phyloP scores from a whole-genome alignment of 2,888 invertebrate species.

The Eupithecia abbreviata region DNA sequence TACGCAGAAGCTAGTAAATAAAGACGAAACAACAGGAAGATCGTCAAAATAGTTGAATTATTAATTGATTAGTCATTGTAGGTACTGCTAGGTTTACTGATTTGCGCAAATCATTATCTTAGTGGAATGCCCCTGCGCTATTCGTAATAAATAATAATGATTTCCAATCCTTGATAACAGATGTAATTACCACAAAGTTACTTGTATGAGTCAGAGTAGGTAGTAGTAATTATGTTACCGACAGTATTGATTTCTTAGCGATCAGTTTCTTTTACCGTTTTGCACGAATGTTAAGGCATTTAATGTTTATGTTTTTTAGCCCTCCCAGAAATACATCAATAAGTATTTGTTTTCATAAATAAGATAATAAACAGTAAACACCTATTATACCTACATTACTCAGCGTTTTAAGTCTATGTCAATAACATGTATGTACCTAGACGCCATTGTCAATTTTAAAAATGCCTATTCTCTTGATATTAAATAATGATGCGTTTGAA shows the following conservation, averaged over 20 bases:
- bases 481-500: background rate
- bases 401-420: background rate
- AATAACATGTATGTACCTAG: background rate
- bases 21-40: conserved; percentile 3
- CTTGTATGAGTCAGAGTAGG: background rate
- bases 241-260: background rate
- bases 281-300: background rate
- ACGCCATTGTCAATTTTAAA: background rate
- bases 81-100: background rate
- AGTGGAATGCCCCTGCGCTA: conserved; percentile 10
- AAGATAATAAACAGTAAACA: background rate
- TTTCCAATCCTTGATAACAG: conserved; percentile 1
- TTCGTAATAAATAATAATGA: background rate
- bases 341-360: too few species aligned
- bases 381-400: background rate
- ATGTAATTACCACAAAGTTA: background rate
- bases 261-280: background rate
- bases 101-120: conserved; percentile 5
- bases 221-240: background rate
- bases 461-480: background rate
- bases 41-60: background rate
- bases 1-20: background rate
- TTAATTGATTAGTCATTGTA: background rate
- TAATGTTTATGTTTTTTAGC: too few species aligned
- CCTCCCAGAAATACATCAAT: too few species aligned